These are phyloP conservation scores for Halcyon malimbica DNA, from an alignment of 2,113 vertebrate species.

Conservation along the genomic window DNA sequence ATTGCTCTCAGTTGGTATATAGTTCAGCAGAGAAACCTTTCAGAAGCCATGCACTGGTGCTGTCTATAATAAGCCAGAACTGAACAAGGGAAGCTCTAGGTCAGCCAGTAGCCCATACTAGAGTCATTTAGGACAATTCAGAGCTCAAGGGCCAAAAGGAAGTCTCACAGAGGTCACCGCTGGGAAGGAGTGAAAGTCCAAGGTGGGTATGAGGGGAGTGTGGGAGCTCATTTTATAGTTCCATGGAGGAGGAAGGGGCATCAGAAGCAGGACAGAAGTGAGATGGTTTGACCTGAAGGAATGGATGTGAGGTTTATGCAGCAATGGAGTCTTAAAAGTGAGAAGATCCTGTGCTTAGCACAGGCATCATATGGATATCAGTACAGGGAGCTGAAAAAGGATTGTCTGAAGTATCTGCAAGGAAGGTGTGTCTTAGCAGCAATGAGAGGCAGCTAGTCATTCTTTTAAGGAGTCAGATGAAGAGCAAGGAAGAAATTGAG, in stretches of 20 bases:
- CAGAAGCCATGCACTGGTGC: neutral
- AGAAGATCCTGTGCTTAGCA: neutral
- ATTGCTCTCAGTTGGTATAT: neutral
- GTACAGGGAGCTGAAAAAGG: neutral
- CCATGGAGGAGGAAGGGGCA: neutral
- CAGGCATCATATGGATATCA: neutral
- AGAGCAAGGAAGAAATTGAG: neutral
- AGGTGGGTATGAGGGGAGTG: neutral
- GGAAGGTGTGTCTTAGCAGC: neutral
- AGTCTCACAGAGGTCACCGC: neutral
- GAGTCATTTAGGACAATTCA: rapidly evolving
- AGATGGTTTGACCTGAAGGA: neutral
- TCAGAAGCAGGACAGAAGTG: neutral
- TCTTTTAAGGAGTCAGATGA: neutral
- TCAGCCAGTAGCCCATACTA: neutral
- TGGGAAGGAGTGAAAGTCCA: neutral
- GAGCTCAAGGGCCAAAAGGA: neutral
- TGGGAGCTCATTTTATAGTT: neutral
- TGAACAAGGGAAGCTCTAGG: neutral
- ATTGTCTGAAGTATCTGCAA: neutral
- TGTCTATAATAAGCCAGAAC: neutral
- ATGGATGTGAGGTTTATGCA: neutral
- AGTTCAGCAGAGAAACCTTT: neutral
- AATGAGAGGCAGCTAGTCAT: neutral
- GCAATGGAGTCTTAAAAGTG: neutral